Evolutionary conservation across 2,797 vertebrate genomes (phyloP).

Genomic region (Cygnus olor): DNA sequence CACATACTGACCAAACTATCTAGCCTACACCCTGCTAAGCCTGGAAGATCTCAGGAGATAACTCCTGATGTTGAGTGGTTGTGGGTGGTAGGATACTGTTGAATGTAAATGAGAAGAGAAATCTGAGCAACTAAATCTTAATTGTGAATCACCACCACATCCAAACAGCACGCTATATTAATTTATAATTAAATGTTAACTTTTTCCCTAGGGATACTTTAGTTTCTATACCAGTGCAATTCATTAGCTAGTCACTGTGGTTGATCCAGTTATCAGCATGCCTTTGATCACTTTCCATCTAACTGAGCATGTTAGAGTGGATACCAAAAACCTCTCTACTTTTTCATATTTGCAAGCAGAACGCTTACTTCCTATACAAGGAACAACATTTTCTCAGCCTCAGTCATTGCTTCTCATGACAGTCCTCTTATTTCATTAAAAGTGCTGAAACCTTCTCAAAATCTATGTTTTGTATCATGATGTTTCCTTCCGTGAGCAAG

Average conservation of each 20-base stretch:
- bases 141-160: constrained; percentile 12
- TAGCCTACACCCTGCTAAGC: not conserved
- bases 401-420: not conserved
- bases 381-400: not conserved
- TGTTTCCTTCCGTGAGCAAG: not conserved
- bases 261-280: constrained; percentile 42
- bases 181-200: constrained; percentile 51
- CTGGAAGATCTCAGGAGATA: not conserved
- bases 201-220: constrained; percentile 32
- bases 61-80: not conserved
- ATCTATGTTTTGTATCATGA: not conserved
- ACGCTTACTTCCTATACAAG: not conserved
- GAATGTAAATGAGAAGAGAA: constrained; percentile 32
- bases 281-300: constrained; percentile 43
- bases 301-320: not conserved
- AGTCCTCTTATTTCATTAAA: not conserved
- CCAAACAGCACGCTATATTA: constrained; percentile 5
- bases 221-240: constrained; percentile 7
- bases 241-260: constrained; percentile 45
- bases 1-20: not conserved
- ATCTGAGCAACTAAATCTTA: constrained; percentile 36
- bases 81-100: not conserved
- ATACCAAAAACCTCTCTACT: not conserved
- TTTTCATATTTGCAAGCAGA: not conserved
- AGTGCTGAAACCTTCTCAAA: not conserved